Percentiles rank a stretch among this genome's conserved stretches.
Evolutionary conservation across 1,140 invertebrate genomes (phyloP).

Genomic region (Saccostrea glomerata): DNA sequence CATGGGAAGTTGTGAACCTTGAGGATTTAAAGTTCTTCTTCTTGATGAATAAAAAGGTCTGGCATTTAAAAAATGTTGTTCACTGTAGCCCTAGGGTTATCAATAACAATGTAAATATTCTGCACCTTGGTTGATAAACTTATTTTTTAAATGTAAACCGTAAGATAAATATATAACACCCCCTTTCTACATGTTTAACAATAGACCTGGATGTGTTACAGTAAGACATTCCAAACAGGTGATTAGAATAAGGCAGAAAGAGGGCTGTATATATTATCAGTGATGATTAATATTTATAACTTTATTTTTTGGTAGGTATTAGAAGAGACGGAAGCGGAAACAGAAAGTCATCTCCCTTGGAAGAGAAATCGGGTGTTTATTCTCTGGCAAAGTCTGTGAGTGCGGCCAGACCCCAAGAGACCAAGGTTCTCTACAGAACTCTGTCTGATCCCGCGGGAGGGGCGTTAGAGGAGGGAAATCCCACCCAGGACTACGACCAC

Average conservation of each 20-base stretch:
- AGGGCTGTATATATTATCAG: too few species aligned
- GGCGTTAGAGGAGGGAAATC: neutral
- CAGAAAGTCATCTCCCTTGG: neutral
- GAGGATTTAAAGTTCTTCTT: constrained; percentile 2
- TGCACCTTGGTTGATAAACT: neutral
- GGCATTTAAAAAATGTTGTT: constrained; percentile 28
- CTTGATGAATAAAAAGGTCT: neutral
- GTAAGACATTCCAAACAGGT: neutral
- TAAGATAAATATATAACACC: neutral
- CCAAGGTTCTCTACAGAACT: neutral
- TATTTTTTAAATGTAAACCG: constrained; percentile 1
- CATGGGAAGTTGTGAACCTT: neutral
- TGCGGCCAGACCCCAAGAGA: neutral
- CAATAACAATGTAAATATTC: neutral
- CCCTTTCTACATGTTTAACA: neutral
- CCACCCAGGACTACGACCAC: constrained; percentile 48
- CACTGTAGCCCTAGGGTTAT: neutral
- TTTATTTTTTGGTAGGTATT: constrained; percentile 16
- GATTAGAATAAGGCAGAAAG: neutral
- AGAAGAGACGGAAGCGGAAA: neutral
- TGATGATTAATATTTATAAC: neutral
- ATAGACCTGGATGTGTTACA: neutral
- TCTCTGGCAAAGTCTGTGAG: constrained; percentile 2
- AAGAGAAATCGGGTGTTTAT: constrained; percentile 1
- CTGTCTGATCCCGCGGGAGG: neutral